Evolutionary conservation across 2,113 vertebrate genomes (phyloP).

Genomic region (Oxyruncus cristatus): DNA sequence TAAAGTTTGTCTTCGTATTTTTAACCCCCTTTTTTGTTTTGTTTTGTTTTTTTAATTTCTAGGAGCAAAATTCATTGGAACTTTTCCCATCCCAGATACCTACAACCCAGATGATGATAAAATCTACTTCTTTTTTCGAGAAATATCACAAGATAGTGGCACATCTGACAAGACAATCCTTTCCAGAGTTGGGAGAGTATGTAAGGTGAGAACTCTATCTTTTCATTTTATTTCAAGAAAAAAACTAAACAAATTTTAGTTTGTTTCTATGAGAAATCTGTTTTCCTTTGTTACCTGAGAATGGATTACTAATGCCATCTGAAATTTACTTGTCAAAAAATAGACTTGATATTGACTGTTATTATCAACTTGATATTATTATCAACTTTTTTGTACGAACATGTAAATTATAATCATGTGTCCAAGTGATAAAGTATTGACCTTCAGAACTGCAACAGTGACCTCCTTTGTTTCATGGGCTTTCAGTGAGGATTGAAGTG

Average conservation of each 20-base stretch:
- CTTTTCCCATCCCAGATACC: slow-evolving; percentile 91
- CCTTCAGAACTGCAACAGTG: background rate
- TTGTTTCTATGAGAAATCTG: background rate
- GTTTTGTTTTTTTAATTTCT: background rate
- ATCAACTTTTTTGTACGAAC: too few species aligned
- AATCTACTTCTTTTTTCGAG: slow-evolving; percentile 98
- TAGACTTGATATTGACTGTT: background rate
- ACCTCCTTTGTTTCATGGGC: background rate
- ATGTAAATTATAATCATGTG: background rate
- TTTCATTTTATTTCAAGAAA: background rate
- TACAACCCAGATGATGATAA: slow-evolving; percentile 97
- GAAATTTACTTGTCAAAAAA: background rate
- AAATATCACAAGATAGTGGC: slow-evolving; percentile 88
- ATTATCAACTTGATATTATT: too few species aligned
- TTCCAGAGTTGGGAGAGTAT: slow-evolving; percentile 93
- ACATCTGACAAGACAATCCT: slow-evolving; percentile 88
- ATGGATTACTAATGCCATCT: background rate
- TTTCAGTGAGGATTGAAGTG: background rate
- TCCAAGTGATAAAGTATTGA: background rate
- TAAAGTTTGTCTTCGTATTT: background rate
- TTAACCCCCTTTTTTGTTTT: background rate
- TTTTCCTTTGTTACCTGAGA: background rate
- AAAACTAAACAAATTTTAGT: background rate
- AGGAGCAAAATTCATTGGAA: slow-evolving; percentile 95
- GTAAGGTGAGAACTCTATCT: slow-evolving; percentile 81